Percentiles rank a stretch among this genome's conserved stretches.
Conservation (phyloP, 2,113 vertebrate species). For the Globicephala melas region DNA sequence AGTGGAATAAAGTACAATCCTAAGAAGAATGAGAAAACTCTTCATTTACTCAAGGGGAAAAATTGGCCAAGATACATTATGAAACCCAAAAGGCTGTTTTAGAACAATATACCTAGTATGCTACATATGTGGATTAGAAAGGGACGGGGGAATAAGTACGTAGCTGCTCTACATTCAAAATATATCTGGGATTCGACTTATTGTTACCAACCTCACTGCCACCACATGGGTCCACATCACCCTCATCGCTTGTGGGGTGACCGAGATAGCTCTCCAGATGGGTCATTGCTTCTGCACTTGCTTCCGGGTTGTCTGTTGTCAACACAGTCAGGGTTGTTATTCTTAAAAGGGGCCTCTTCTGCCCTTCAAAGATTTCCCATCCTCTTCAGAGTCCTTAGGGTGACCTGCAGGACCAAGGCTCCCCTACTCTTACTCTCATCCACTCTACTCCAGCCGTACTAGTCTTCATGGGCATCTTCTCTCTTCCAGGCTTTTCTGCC, state of each 20-base stretch:
- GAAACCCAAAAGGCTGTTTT: neutral
- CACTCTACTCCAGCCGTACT: neutral
- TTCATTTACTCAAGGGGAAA: neutral
- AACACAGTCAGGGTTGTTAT: neutral
- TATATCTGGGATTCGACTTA: neutral
- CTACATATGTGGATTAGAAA: neutral
- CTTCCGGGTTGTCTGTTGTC: neutral
- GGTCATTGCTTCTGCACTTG: neutral
- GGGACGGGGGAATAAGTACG: neutral
- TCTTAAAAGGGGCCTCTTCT: neutral
- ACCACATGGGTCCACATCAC: neutral
- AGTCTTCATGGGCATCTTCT: neutral
- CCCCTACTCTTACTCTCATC: fast-evolving
- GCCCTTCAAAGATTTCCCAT: neutral
- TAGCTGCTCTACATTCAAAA: neutral
- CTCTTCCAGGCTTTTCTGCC: neutral
- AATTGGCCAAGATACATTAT: neutral
- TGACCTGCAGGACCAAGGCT: neutral
- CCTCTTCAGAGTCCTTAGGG: neutral
- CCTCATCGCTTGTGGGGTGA: neutral
- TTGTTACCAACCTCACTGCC: neutral
- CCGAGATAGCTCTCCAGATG: neutral
- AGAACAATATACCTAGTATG: neutral
- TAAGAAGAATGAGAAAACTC: neutral
- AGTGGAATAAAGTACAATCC: neutral